Evolutionary conservation across 2,113 vertebrate species (phyloP).

Genomic region (Climacteris rufus): DNA sequence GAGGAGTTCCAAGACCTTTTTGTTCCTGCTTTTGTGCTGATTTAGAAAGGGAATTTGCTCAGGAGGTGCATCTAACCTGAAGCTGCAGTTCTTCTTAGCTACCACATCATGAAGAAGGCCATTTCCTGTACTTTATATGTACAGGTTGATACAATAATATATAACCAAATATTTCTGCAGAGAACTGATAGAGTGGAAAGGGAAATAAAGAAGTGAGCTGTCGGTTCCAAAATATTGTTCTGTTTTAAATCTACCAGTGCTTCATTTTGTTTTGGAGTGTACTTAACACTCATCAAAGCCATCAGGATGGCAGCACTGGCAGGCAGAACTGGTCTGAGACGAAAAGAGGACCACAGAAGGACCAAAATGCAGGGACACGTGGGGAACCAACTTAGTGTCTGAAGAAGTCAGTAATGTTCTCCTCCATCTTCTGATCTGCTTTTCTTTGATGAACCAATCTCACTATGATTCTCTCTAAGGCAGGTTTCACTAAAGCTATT

Average conservation of each 20-base stretch:
- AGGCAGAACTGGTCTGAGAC: neutral
- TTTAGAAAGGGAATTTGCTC: neutral
- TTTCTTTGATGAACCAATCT: neutral
- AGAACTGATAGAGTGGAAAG: neutral
- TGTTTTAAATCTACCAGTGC: neutral
- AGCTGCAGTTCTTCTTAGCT: neutral
- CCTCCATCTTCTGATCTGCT: neutral
- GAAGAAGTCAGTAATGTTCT: neutral
- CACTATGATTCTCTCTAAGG: neutral
- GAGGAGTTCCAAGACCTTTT: neutral
- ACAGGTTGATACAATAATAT: neutral
- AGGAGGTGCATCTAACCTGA: neutral
- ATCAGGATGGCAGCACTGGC: neutral
- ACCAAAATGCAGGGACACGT: accelerated
- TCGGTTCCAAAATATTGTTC: neutral
- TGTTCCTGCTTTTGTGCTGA: neutral
- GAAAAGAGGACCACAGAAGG: neutral
- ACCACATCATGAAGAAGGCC: neutral
- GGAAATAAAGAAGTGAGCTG: neutral
- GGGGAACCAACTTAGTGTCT: accelerated
- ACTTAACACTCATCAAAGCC: neutral
- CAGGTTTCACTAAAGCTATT: neutral
- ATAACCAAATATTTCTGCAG: neutral
- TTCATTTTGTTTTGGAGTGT: neutral
- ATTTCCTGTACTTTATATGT: neutral